Evolutionary conservation across 2,113 vertebrate species (phyloP).

Genomic region (Cromileptes altivelis): DNA sequence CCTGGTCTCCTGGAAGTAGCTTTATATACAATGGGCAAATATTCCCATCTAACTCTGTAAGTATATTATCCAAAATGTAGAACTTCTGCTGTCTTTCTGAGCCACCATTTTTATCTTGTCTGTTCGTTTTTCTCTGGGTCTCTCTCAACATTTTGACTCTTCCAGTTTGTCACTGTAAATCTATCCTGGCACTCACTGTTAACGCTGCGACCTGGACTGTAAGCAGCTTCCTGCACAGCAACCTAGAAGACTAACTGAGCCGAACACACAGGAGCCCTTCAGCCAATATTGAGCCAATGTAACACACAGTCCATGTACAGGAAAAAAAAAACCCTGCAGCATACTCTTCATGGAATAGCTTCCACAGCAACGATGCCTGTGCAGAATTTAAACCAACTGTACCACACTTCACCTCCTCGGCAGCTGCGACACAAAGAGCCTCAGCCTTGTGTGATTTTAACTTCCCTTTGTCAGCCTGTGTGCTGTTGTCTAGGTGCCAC

Average conservation of each 20-base stretch:
- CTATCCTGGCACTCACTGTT: not conserved
- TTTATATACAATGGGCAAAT: not conserved
- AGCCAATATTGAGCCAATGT: constrained; percentile 23
- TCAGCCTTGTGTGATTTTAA: constrained; percentile 32
- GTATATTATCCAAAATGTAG: not conserved
- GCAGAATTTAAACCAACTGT: constrained; percentile 38
- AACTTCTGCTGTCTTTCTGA: not conserved
- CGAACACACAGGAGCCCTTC: constrained; percentile 19
- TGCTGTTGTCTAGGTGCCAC: constrained; percentile 62
- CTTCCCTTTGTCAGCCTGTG: constrained; percentile 45
- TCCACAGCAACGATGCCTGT: constrained; percentile 7
- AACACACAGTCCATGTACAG: constrained; percentile 12
- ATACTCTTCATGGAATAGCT: not conserved
- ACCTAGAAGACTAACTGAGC: not conserved
- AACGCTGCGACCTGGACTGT: not conserved
- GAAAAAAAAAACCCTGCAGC: not conserved
- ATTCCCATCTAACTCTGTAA: not conserved
- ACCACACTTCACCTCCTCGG: constrained; percentile 15
- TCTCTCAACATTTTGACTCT: not conserved
- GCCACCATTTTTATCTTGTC: not conserved
- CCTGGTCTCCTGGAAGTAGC: not conserved
- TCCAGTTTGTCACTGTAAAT: not conserved
- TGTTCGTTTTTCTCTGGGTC: not conserved
- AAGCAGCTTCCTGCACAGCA: constrained; percentile 11
- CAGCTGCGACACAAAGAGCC: constrained; percentile 37